Evolutionary conservation across 2,888 invertebrate genomes (phyloP), one percentile per base, ranked within the genome.

Genomic region (Limnephilus lunatus): DNA sequence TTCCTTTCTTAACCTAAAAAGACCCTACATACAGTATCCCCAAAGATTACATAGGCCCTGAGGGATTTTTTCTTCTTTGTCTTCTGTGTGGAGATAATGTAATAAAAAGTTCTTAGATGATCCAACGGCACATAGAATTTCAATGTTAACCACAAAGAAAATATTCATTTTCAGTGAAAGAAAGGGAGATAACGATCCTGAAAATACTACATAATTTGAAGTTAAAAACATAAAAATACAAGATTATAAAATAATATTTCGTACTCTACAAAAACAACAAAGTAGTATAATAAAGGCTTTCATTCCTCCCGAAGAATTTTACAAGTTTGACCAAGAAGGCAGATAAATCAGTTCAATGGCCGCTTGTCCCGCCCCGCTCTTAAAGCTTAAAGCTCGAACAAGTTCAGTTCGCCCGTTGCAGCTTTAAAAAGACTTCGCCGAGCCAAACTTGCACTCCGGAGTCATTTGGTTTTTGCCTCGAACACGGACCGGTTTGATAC

Each of bases 311-410:
- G n/a, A 68, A 68, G 68, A 68, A 68, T 68, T 68, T 68, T 68
- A 68, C 68, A 68, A 68, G 25, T 68, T 68, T 68, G 68, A 68
- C n/a, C 68, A 68, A 68, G 68, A 68, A 68, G 68, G 19, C n/a
- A 68, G 25, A 87, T 53, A 87, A 87, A 87, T 87, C 87, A 48
- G 87, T 87, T 87, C 53, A 30, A 87, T 68, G 87, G 30, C 87
- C 68, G 87, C 15, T 35, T 19, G 83, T 32, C 31, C 68, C 68
- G 68, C 83, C 83, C 35, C 83, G 35, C 83, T 83, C 83, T 31
- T 83, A 31, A 39, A 48, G 48, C 15, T 44, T 44, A 14, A 48
- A 83, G 83, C 83, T 32, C 25, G 35, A 83, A 25, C 83, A 35
- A 83, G 32, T 39, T 32, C 35, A 32, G 25, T 39, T 83, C 83